Evolutionary conservation across 2,113 vertebrate species (phyloP).

Genomic region (Nesoenas mayeri): DNA sequence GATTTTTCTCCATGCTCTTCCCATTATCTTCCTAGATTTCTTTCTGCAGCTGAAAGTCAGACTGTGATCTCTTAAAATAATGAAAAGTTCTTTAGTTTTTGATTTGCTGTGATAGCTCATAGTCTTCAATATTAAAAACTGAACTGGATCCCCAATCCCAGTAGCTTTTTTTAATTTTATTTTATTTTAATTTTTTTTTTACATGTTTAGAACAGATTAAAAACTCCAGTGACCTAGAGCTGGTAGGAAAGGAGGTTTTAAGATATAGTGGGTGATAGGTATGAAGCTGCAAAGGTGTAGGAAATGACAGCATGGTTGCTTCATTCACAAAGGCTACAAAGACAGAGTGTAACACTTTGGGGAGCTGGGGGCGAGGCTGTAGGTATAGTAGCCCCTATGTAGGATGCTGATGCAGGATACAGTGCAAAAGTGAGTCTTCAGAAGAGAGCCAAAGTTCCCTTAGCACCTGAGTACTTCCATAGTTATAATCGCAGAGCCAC

Average conservation of each 20-base stretch:
- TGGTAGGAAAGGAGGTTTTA: neutral
- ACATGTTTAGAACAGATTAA: neutral
- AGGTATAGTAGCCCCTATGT: neutral
- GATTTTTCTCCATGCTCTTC: neutral
- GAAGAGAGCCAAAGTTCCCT: neutral
- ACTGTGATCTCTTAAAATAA: neutral
- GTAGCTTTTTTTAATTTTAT: neutral
- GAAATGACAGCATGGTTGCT: neutral
- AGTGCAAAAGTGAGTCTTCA: too few species aligned
- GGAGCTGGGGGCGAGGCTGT: rapidly evolving
- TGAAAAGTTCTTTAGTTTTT: neutral
- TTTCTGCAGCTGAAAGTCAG: neutral
- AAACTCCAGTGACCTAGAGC: neutral
- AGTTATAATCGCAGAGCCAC: neutral
- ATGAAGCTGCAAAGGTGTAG: rapidly evolving
- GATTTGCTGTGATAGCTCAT: neutral
- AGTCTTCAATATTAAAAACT: neutral
- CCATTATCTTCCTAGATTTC: neutral
- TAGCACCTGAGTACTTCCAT: neutral
- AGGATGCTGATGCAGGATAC: neutral
- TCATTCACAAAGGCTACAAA: neutral
- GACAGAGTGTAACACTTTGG: neutral
- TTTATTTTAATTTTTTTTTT: neutral
- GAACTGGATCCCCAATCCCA: neutral
- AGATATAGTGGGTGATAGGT: rapidly evolving